Percentiles rank a stretch among this genome's conserved stretches.
These are phyloP conservation scores for Formicarius rufipectus DNA, from an alignment of 2,113 vertebrate genomes.

Conservation along the genomic window DNA sequence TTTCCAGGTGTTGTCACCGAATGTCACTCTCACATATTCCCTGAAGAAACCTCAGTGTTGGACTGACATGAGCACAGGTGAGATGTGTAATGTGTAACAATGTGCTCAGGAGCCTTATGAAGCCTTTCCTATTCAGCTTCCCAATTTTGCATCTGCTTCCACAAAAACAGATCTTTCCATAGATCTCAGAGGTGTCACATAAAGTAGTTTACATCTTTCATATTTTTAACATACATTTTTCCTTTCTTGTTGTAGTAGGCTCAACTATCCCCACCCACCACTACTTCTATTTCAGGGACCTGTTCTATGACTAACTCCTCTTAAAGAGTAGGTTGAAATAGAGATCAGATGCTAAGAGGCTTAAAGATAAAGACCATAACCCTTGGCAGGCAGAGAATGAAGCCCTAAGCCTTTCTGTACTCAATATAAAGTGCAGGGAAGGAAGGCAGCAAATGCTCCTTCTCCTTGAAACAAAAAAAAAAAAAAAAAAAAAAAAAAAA, in stretches of 20 bases:
- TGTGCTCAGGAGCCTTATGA: background rate
- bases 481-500: too few relatives aligned
- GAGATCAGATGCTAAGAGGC: background rate
- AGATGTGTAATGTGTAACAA: background rate
- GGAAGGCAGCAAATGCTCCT: background rate
- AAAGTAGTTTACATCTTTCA: background rate
- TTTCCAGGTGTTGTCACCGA: constrained; percentile 39
- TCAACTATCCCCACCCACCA: background rate
- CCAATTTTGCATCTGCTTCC: background rate
- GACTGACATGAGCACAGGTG: background rate
- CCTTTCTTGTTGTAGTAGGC: background rate
- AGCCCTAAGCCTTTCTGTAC: background rate
- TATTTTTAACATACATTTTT: background rate
- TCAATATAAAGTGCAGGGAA: background rate
- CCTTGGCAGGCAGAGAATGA: background rate
- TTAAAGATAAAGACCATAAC: background rate
- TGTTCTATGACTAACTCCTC: background rate
- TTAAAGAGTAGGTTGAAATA: background rate
- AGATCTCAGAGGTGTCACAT: background rate
- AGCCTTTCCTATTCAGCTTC: background rate
- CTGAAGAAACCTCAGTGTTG: background rate
- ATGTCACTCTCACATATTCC: constrained; percentile 19
- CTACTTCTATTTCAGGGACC: background rate
- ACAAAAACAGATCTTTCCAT: background rate
- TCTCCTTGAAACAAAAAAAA: too few relatives aligned